Base-by-base conservation (phyloP, 2,888 invertebrate species). In the Leucania comma region DNA sequence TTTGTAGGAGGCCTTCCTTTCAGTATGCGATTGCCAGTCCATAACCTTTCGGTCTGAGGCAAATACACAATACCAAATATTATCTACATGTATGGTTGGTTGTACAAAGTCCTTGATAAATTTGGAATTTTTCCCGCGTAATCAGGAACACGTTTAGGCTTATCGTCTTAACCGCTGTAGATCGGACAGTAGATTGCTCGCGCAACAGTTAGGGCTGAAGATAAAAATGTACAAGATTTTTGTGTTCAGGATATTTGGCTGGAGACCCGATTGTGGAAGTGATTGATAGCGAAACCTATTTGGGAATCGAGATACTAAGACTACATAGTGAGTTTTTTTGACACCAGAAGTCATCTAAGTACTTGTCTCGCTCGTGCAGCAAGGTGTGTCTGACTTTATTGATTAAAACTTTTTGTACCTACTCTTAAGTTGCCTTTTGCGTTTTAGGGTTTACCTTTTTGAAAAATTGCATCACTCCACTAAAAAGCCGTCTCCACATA, bases 401-500 rank as follows among this genome's bases (percentile, higher is more conserved):
- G 35, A 35, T 9, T 35, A 10, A 35, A 35, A 35, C 9, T 9
- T n/a, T n/a, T n/a, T 32, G 2, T 32, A 0, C 8, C 1, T 35
- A 1, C 2, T 9, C 9, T 35, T 35, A 2, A 8, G 9, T 8
- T 10, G 8, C 9, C 35, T 35, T 35, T 10, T 35, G 35, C 35
- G 2, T 35, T 35, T 9, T 35, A 35, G 35, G 35, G n/a, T n/a
- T n/a, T n/a, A n/a, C n/a, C n/a, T n/a, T n/a, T n/a, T n/a, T n/a
- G n/a, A n/a, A n/a, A n/a, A n/a, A n/a, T n/a, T n/a, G n/a, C n/a
- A n/a, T n/a, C n/a, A n/a, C n/a, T n/a, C n/a, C n/a, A n/a, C n/a
- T n/a, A n/a, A 32, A 63, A 85, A 84, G 82, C 83, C 48, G 24
- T 75, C 74, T 88, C 88, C 79, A 71, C 29, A 42, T 50, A 42